Conservation (phyloP, 2,888 invertebrate genomes). For the Agrotis puta region DNA sequence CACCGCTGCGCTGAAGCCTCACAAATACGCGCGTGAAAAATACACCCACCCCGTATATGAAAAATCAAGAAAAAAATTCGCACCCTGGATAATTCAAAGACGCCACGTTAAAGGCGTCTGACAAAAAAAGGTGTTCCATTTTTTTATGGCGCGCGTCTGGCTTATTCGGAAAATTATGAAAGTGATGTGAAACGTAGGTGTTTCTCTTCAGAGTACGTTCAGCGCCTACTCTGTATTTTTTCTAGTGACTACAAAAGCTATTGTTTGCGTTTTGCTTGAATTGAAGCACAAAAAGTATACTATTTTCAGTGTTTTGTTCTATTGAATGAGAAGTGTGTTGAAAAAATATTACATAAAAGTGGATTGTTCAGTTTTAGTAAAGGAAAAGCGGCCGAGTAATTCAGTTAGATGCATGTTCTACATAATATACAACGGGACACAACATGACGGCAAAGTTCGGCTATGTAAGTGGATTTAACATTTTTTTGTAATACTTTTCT, state of each 20-base stretch:
- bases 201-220: constrained; percentile 82
- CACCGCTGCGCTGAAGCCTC: constrained; percentile 77
- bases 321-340: constrained; percentile 87
- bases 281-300: constrained; percentile 82
- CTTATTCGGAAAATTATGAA: constrained; percentile 87
- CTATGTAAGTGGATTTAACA: constrained; percentile 85
- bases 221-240: constrained; percentile 81
- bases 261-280: constrained; percentile 83
- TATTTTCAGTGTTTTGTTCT: constrained; percentile 86
- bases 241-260: constrained; percentile 88
- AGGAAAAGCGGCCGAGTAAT: constrained; percentile 87
- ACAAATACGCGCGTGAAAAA: constrained; percentile 84
- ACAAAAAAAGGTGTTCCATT: constrained; percentile 80
- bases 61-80: constrained; percentile 77
- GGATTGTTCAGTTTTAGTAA: constrained; percentile 87
- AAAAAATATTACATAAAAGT: constrained; percentile 88
- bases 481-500: constrained; percentile 30
- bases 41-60: constrained; percentile 76
- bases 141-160: constrained; percentile 75
- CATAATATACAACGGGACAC: constrained; percentile 91
- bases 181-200: constrained; percentile 87
- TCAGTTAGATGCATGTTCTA: constrained; percentile 90
- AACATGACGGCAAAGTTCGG: constrained; percentile 92
- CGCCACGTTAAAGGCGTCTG: constrained; percentile 79
- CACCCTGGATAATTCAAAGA: constrained; percentile 74